A percentile compares a stretch with the other conserved stretches of the same genome.
Conservation (phyloP, 2,888 invertebrate genomes). For the Nomada fabriciana region DNA sequence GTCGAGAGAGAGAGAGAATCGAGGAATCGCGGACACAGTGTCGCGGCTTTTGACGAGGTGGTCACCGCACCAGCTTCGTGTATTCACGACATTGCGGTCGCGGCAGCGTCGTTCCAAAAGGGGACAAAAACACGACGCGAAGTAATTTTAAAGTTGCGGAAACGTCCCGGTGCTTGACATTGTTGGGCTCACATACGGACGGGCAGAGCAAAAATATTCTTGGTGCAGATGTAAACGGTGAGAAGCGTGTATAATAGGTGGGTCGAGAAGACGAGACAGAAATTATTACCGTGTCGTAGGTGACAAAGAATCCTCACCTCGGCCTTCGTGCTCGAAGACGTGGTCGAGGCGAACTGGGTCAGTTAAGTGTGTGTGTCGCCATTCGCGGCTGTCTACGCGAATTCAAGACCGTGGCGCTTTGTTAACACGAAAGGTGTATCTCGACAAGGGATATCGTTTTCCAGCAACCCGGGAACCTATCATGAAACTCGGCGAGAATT, state of each 20-base stretch:
- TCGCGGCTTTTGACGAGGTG: slow-evolving; percentile 5
- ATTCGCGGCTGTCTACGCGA: slow-evolving; percentile 9
- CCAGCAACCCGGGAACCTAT: slow-evolving; percentile 24
- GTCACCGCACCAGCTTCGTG: neutral
- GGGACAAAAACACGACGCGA: slow-evolving; percentile 5
- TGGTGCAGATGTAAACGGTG: slow-evolving; percentile 23
- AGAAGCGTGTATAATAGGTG: slow-evolving; percentile 52
- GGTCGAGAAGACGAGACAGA: slow-evolving; percentile 52
- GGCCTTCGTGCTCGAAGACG: slow-evolving; percentile 59
- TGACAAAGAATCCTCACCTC: slow-evolving; percentile 67
- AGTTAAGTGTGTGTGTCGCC: slow-evolving; percentile 31
- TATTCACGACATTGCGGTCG: neutral
- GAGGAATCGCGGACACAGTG: neutral
- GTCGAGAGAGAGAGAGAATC: neutral
- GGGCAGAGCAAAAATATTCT: slow-evolving; percentile 28
- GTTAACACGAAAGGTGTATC: slow-evolving; percentile 43
- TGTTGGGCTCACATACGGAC: slow-evolving; percentile 36
- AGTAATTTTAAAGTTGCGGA: slow-evolving; percentile 32
- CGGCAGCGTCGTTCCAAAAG: neutral
- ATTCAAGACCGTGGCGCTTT: slow-evolving; percentile 51
- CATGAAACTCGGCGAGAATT: slow-evolving; percentile 45
- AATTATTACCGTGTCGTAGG: slow-evolving; percentile 63
- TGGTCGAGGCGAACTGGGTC: slow-evolving; percentile 65
- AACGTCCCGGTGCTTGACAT: slow-evolving; percentile 32
- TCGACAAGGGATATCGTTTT: slow-evolving; percentile 44